Base-by-base conservation (phyloP, 2,113 vertebrate genomes). In the Esox niger region DNA sequence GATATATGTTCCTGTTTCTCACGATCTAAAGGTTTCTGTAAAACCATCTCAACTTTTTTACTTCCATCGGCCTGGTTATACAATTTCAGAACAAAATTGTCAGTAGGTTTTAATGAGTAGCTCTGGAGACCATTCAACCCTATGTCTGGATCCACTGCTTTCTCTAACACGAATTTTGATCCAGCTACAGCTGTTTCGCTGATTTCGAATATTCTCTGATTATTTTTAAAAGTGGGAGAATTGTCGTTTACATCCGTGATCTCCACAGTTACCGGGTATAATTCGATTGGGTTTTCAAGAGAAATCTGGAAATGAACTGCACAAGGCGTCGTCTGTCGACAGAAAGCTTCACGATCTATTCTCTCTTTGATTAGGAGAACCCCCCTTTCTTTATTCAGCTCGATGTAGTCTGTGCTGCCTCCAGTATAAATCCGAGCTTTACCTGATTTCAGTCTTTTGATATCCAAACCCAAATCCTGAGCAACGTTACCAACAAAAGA, bases 281-380 rank as follows among this genome's bases (percentile, higher is more conserved):
- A 86, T 46, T 89, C 84, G 73, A 92, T 83, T 0, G 92, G 91
- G 15, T 89, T 88, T 66, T 91, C 84, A 26, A 92, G 2, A 49
- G 92, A 73, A 9, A 93, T 62, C 30, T 91, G 86, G 29, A 90
- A 90, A 75, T 88, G 79, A n/a, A 93, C 56, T 23, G 89, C 64
- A n/a, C 91, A 93, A 7, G 80, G 84, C 32, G 86, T 79, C 0
- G 54, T 71, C 64, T 84, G 64, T 60, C 70, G 68, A 20, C 93
- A 94, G 2, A 93, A 66, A 2, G 52, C 46, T 62, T 94, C 93
- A 61, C 93, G 64, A 77, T 94, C 92, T 35, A 94, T 87, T 77
- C 84, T 89, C 21, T 87, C 86, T 30, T 86, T 91, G 43, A 93
- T 62, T 1, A 83, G 63, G 54, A 94, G 80, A 31, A 87, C 79